Base-by-base conservation (phyloP, 2,888 invertebrate genomes). In the Protula sp. region DNA sequence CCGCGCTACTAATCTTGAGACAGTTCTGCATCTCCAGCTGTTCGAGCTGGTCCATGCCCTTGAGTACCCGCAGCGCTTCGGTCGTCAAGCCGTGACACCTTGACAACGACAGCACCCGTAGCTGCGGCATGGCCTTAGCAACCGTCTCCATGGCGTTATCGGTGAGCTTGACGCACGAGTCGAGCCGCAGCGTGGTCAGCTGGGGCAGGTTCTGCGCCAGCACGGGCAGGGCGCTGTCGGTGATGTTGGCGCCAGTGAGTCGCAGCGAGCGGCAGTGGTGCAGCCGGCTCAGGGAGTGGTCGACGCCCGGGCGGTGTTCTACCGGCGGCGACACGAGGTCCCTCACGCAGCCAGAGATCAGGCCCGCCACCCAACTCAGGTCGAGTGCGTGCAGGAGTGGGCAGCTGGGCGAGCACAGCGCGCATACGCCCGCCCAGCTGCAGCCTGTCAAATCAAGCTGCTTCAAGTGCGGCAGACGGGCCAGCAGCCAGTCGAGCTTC, bases 401-500 rank as follows among this genome's bases (percentile, higher is more conserved):
- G 72, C 92, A 92, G 1, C 88, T 86, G 65, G 90, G 89, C 9
- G 90, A 89, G 69, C 91, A 87, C 30, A 93, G 83, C 0, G 91
- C 92, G 38, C 89, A 84, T 19, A 91, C 88, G 1, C 90, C 88
- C 59, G 82, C 87, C 90, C 72, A 90, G 82, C 72, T 87, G 85
- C 72, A 75, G 31, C 84, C 84, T 55, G 89, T 89, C 45, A 95
- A 82, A 2, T 89, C 89, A 19, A 95, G 84, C 60, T 88, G 87
- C 64, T 89, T 88, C 26, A 94, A 84, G 5, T 91, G 89, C 0
- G 93, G 92, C 62, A 94, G 83, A 19, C 94, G 86, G 19, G 88
- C 87, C 28, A 94, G 85, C n/a, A 95, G 82, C 95, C 95, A 95
- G 0, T 88, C 87, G n/a, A 95, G 83, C 79, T 95, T 94, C 57